Evolutionary conservation across 2,113 vertebrate genomes (phyloP).

Genomic region (Poecile atricapillus): DNA sequence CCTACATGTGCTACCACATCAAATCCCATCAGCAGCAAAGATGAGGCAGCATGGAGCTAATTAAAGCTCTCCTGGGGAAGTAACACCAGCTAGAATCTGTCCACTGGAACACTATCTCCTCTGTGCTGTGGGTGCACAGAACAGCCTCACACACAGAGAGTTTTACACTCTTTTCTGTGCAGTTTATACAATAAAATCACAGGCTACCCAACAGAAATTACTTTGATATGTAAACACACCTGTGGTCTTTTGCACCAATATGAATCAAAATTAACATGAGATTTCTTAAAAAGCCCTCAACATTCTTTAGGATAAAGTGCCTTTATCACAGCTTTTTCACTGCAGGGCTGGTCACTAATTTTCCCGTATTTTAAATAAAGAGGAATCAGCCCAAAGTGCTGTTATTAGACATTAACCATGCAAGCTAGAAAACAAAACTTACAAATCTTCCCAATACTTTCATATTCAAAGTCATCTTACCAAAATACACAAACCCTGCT

Average conservation of each 20-base stretch:
- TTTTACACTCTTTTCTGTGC: background rate
- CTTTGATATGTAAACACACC: background rate
- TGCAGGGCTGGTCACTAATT: background rate
- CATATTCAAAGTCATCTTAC: background rate
- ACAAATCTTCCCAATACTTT: background rate
- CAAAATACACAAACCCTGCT: background rate
- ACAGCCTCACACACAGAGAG: background rate
- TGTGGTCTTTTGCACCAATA: background rate
- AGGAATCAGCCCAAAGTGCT: background rate
- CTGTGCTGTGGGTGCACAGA: background rate
- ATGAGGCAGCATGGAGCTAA: background rate
- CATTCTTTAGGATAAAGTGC: background rate
- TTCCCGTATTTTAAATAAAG: background rate
- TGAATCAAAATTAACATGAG: background rate
- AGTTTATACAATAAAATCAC: background rate
- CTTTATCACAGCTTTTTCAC: background rate
- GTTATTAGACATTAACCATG: background rate
- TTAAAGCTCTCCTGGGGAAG: background rate
- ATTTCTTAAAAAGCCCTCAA: background rate
- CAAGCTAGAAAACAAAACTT: background rate
- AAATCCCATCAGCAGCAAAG: background rate
- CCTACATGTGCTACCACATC: background rate
- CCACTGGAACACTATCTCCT: background rate
- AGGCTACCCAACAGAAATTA: background rate
- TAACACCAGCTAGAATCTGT: background rate